These are phyloP conservation scores for Alligator mississippiensis DNA, from an alignment of 2,113 vertebrate species.

Conservation along the genomic window DNA sequence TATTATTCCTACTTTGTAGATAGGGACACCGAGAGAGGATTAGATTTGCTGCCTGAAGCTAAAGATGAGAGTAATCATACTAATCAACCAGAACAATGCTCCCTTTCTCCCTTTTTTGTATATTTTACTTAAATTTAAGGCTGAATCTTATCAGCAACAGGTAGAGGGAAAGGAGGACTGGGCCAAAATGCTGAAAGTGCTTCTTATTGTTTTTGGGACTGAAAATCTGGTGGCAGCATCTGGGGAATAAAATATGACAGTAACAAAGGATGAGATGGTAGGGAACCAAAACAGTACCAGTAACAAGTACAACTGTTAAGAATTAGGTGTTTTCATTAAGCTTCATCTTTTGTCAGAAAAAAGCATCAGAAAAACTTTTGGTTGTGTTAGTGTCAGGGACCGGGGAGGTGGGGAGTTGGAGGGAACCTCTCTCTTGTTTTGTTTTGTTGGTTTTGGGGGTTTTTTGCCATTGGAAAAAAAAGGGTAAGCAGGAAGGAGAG, in stretches of 20 bases:
- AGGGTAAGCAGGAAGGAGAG: not conserved
- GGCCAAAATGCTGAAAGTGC: not conserved
- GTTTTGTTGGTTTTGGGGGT: not conserved
- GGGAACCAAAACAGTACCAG: too few species aligned
- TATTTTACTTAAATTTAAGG: rapidly evolving
- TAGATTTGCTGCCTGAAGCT: not conserved
- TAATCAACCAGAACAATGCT: not conserved
- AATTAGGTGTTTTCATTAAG: too few species aligned
- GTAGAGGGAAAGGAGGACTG: rapidly evolving
- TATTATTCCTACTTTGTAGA: not conserved
- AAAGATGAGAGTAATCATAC: rapidly evolving
- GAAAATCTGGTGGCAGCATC: too few species aligned
- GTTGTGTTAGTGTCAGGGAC: too few species aligned
- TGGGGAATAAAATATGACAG: too few species aligned
- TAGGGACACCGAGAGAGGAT: not conserved
- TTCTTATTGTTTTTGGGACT: not conserved
- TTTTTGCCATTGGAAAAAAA: not conserved
- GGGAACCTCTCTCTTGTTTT: slow-evolving; percentile 12
- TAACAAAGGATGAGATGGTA: too few species aligned
- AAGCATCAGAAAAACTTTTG: too few species aligned
- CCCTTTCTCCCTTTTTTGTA: not conserved
- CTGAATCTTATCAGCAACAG: rapidly evolving
- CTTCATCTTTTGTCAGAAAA: too few species aligned
- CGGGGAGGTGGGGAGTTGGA: too few species aligned
- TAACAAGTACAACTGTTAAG: too few species aligned